Evolutionary conservation across 2,888 invertebrate genomes (phyloP).

Genomic region (Ditylenchus weischeri): DNA sequence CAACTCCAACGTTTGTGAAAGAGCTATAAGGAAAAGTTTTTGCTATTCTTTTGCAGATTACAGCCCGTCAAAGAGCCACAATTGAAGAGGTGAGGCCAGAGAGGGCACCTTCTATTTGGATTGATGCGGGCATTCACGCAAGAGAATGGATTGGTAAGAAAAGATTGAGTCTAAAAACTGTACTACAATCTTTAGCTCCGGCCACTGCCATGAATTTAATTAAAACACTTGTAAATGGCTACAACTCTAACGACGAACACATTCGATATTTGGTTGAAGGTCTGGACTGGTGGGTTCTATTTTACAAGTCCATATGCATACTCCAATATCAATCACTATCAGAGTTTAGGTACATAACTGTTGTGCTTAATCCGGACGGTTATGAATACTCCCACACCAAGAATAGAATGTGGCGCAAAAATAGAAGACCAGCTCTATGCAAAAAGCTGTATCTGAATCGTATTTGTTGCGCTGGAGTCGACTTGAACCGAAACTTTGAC

Average conservation of each 20-base stretch:
- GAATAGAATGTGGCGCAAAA: slow-evolving; percentile 59
- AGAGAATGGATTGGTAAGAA: slow-evolving; percentile 27
- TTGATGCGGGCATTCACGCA: slow-evolving; percentile 57
- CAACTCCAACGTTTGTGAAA: neutral
- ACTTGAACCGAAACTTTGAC: slow-evolving; percentile 57
- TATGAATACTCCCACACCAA: slow-evolving; percentile 29
- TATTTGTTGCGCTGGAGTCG: slow-evolving; percentile 56
- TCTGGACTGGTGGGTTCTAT: slow-evolving; percentile 25
- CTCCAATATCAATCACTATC: too few relatives aligned
- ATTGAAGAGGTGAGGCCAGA: slow-evolving; percentile 10
- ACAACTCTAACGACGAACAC: slow-evolving; percentile 16
- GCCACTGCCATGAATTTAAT: slow-evolving; percentile 26
- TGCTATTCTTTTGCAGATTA: slow-evolving; percentile 12
- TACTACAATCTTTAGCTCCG: neutral
- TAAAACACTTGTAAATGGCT: slow-evolving; percentile 16
- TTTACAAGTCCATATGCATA: neutral
- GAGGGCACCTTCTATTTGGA: slow-evolving; percentile 42
- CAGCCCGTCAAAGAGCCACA: slow-evolving; percentile 16
- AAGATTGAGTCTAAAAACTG: neutral
- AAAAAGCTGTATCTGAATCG: slow-evolving; percentile 46
- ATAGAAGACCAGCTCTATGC: slow-evolving; percentile 53
- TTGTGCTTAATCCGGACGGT: slow-evolving; percentile 26
- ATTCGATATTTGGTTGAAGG: slow-evolving; percentile 19
- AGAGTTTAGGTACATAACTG: neutral
- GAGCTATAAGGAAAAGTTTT: too few relatives aligned